These are phyloP conservation scores for Chelonus insularis DNA, from an alignment of 1,140 invertebrate genomes.

Conservation along the genomic window DNA sequence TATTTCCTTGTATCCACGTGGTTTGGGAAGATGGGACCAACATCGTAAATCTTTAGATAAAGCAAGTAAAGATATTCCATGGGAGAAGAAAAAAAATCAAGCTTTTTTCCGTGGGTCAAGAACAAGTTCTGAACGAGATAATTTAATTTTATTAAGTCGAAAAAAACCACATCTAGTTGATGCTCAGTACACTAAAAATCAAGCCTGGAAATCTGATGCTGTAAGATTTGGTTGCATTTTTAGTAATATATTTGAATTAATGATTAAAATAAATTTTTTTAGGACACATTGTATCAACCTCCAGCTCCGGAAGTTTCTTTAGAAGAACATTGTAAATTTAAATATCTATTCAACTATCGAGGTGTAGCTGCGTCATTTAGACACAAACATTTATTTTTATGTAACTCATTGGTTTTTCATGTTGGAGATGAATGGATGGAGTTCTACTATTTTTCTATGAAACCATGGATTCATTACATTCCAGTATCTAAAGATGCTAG, in stretches of 20 bases:
- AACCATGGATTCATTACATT: slow-evolving; percentile 96
- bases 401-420: slow-evolving; percentile 93
- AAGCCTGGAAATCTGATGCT: slow-evolving; percentile 93
- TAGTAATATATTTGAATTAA: too few relatives aligned
- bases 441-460: slow-evolving; percentile 91
- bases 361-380: slow-evolving; percentile 96
- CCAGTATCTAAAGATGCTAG: slow-evolving; percentile 76
- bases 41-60: slow-evolving; percentile 73
- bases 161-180: slow-evolving; percentile 78
- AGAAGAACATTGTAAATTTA: slow-evolving; percentile 91
- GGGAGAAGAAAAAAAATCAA: slow-evolving; percentile 75
- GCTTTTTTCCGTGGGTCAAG: slow-evolving; percentile 94
- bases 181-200: slow-evolving; percentile 96
- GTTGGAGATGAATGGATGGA: slow-evolving; percentile 94
- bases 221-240: too few relatives aligned
- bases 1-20: slow-evolving; percentile 88
- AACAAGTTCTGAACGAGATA: slow-evolving; percentile 88
- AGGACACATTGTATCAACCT: slow-evolving; percentile 82
- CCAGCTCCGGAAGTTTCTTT: slow-evolving; percentile 87
- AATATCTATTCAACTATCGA: slow-evolving; percentile 95
- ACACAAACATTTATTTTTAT: slow-evolving; percentile 95
- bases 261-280: slow-evolving; percentile 35
- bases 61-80: slow-evolving; percentile 68
- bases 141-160: slow-evolving; percentile 84
- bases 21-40: slow-evolving; percentile 90